Conservation (phyloP, 2,888 invertebrate species). For the Hyles lineata region DNA sequence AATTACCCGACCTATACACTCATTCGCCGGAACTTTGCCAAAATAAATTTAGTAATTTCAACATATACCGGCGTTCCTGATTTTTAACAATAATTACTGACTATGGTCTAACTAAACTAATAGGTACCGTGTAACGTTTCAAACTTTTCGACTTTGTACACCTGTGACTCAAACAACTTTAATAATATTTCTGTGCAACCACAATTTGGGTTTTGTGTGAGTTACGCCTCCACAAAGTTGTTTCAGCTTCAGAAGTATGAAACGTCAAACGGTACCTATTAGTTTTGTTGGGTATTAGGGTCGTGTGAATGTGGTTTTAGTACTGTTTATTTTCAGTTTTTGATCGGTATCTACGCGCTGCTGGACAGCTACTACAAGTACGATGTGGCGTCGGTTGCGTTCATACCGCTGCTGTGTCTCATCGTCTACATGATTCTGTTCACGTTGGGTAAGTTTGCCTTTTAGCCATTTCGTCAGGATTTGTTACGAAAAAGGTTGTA, state of each 20-base stretch:
- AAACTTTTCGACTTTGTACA: too few relatives aligned
- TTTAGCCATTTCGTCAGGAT: background rate
- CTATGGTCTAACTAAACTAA: too few relatives aligned
- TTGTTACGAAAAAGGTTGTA: background rate
- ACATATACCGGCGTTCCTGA: too few relatives aligned
- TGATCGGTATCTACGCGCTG: conserved; percentile 76
- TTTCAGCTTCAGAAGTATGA: too few relatives aligned
- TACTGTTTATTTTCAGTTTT: conserved; percentile 52
- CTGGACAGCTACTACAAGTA: conserved; percentile 73
- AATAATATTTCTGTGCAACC: background rate
- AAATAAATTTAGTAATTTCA: too few relatives aligned
- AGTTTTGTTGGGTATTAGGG: background rate
- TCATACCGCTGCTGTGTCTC: conserved; percentile 73
- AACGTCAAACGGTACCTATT: too few relatives aligned
- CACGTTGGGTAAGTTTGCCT: conserved; percentile 65
- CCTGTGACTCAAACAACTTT: too few relatives aligned
- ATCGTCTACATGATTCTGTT: conserved; percentile 78
- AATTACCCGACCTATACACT: too few relatives aligned
- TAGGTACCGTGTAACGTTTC: too few relatives aligned
- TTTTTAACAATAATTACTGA: too few relatives aligned
- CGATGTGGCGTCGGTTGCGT: conserved; percentile 66
- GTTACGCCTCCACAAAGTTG: too few relatives aligned
- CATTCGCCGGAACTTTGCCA: too few relatives aligned
- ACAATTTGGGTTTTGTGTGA: background rate
- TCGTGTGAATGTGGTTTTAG: background rate